A percentile compares a stretch with the other conserved stretches of the same genome.
phyloP scores from a whole-genome alignment of 53 echinoderm and acorn worm species.

The Crossaster papposus region DNA sequence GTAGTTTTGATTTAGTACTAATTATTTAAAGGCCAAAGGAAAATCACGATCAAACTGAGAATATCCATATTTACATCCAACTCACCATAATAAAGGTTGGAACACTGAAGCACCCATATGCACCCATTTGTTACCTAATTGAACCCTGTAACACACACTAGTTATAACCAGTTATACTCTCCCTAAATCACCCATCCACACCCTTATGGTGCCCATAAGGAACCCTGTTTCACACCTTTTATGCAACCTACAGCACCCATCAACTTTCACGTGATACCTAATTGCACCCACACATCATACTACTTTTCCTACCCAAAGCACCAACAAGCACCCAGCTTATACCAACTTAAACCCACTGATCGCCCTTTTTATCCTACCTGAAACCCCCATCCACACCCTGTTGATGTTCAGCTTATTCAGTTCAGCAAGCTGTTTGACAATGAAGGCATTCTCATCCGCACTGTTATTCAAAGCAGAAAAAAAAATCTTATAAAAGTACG shows the following conservation, averaged over 20 bases:
- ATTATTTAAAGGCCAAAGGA: too few relatives aligned
- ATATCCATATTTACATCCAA: background rate
- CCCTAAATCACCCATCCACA: background rate
- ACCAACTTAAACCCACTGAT: background rate
- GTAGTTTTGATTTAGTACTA: too few relatives aligned
- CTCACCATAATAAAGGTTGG: background rate
- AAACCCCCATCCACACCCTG: conserved; percentile 74
- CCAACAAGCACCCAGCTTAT: background rate
- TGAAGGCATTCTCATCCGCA: conserved; percentile 83
- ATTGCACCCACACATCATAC: background rate
- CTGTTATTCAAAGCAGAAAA: conserved; percentile 48
- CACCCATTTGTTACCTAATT: background rate
- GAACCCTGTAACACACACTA: background rate
- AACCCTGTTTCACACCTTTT: background rate
- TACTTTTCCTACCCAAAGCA: background rate
- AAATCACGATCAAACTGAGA: too few relatives aligned
- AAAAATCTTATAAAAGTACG: too few relatives aligned
- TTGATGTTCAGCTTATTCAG: conserved; percentile 55
- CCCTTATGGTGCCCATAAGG: too few relatives aligned
- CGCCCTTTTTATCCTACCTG: conserved; percentile 46
- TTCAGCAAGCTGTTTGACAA: conserved; percentile 55
- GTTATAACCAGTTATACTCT: background rate
- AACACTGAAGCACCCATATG: background rate
- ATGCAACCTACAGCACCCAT: background rate
- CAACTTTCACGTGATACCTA: background rate